Conservation (phyloP, 2,797 vertebrate genomes). For the Hylomyscus alleni region DNA sequence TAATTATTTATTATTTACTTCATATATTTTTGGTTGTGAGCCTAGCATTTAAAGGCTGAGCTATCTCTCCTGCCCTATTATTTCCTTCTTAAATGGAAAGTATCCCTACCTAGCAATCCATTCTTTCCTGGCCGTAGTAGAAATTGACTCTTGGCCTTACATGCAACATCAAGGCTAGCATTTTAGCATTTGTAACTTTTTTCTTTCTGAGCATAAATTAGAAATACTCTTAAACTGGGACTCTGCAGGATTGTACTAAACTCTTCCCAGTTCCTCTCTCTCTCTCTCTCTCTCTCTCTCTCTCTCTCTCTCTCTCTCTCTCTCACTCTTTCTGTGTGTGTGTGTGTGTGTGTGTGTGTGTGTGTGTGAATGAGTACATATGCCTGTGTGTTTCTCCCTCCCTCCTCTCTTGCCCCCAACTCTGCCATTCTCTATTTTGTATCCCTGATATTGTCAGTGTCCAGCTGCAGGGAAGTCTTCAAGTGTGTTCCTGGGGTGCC, state of each 20-base stretch:
- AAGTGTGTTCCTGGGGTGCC: slow-evolving; percentile 14
- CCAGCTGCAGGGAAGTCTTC: slow-evolving; percentile 36
- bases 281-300: too few relatives aligned
- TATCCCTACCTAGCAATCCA: not conserved
- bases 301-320: not conserved
- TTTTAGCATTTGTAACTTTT: not conserved
- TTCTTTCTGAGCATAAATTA: not conserved
- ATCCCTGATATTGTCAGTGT: not conserved
- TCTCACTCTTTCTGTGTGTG: not conserved
- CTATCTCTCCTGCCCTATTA: not conserved
- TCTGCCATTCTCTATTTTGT: not conserved
- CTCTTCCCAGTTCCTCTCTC: not conserved
- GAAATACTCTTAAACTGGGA: not conserved
- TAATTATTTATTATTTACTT: not conserved
- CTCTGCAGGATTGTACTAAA: not conserved
- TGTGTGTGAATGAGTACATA: too few relatives aligned
- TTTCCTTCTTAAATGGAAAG: not conserved
- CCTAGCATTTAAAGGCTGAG: not conserved
- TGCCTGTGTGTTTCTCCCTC: not conserved
- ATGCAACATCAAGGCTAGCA: not conserved
- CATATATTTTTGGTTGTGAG: not conserved
- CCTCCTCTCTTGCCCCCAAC: too few relatives aligned
- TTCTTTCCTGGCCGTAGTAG: not conserved
- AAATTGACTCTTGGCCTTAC: not conserved
- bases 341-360: not conserved